These are phyloP conservation scores for Dioctria linearis DNA, from an alignment of 2,888 invertebrate species.

Conservation along the genomic window DNA sequence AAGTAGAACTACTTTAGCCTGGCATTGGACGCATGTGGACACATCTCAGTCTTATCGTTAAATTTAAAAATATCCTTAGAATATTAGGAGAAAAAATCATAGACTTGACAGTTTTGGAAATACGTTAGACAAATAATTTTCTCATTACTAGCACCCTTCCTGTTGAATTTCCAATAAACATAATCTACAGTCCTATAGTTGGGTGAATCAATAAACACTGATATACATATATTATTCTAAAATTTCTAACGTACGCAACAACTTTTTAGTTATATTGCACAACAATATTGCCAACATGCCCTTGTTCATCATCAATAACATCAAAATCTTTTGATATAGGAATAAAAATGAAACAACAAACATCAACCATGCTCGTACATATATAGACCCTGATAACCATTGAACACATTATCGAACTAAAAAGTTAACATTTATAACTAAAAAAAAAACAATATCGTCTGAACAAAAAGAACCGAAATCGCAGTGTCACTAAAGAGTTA, in stretches of 20 bases:
- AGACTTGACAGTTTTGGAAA: too few species aligned
- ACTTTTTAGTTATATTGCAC: slow-evolving; percentile 58
- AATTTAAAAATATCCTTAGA: too few species aligned
- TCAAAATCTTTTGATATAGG: slow-evolving; percentile 55
- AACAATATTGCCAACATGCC: slow-evolving; percentile 59
- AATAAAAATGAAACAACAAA: slow-evolving; percentile 51
- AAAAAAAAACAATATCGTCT: slow-evolving; percentile 25
- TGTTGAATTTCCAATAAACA: too few species aligned
- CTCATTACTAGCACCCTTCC: too few species aligned
- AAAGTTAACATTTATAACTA: slow-evolving; percentile 29
- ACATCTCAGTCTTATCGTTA: too few species aligned
- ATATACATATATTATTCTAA: background rate
- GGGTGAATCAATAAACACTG: too few species aligned
- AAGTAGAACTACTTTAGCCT: too few species aligned
- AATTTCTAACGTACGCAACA: background rate
- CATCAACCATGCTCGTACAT: slow-evolving; percentile 3
- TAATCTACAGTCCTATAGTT: too few species aligned
- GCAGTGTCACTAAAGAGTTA: slow-evolving; percentile 60
- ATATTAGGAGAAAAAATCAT: too few species aligned
- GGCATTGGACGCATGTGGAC: too few species aligned
- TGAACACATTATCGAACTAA: slow-evolving; percentile 10
- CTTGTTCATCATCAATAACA: slow-evolving; percentile 59
- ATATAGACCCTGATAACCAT: background rate
- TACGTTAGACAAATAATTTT: too few species aligned
- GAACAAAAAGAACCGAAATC: slow-evolving; percentile 57